Base-by-base conservation (phyloP, 2,113 vertebrate genomes). In the Anas platyrhynchos region DNA sequence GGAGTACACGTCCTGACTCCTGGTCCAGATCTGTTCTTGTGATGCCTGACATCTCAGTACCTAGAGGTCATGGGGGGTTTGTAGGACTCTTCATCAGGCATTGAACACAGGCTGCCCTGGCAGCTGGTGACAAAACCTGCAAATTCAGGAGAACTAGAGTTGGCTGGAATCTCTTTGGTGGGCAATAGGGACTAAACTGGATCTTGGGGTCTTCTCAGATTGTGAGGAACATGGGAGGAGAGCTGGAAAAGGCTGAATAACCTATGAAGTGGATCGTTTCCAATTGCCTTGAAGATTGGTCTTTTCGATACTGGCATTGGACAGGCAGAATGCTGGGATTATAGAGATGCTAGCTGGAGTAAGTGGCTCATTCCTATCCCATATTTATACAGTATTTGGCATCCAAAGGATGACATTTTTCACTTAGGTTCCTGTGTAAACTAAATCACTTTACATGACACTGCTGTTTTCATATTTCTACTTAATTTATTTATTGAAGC, bases 401-500 rank as follows among this genome's bases (percentile, higher is more conserved):
- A 92, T 81, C 26, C 26, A 59, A 78, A 89, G 25, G 73, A 72
- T 75, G 55, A 71, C 72, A 66, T 88, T 81, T 93, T 91, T 52
- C 65, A 86, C 52, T 93, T 68, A 52, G 23, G 81, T 92, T 88
- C 88, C 67, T 71, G 8, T 77, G 50, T 85, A 92, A 87, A 91
- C 31, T 83, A 87, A 94, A 89, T 85, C 50, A 85, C 36, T 76
- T 94, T 85, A 66, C 74, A 87, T 82, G 68, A 89, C 18, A 29
- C 9, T 88, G 71, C 25, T 82, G 44, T 87, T 92, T 86, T 87
- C 66, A 41, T 82, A 87, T 94, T 95, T 91, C 67, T 76, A 66
- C 17, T 76, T 86, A 36, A 91, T 96, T 84, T 92, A 91, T 93
- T 94, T 93, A 89, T 91, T 85, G 54, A 82, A 94, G 67, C 21